Evolutionary conservation across 2,797 vertebrate genomes (phyloP).

Genomic region (Bovichtus diacanthus): DNA sequence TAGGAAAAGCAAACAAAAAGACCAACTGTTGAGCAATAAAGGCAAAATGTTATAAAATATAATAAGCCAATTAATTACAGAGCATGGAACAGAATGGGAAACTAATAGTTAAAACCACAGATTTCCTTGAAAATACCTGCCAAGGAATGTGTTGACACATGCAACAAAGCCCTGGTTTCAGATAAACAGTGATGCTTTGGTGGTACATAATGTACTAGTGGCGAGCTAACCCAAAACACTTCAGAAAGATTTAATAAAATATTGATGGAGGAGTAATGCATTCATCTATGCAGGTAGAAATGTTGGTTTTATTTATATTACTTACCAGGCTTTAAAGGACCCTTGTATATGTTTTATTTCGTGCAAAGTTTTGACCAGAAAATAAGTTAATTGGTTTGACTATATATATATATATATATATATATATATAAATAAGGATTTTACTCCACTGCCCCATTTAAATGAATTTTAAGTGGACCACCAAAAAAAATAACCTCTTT

Average conservation of each 20-base stretch:
- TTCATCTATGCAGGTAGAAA: background rate
- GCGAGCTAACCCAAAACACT: background rate
- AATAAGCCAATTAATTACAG: background rate
- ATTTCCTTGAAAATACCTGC: background rate
- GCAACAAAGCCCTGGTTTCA: background rate
- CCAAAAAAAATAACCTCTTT: too few relatives aligned
- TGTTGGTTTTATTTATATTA: background rate
- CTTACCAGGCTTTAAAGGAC: background rate
- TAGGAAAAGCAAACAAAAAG: background rate
- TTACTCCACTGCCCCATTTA: too few relatives aligned
- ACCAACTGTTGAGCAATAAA: background rate
- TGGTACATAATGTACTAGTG: background rate
- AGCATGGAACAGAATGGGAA: background rate
- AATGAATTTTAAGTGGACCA: too few relatives aligned
- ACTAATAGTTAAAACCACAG: background rate
- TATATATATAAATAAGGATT: too few relatives aligned
- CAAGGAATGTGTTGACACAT: background rate
- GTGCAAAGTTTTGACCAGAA: background rate
- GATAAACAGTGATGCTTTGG: background rate
- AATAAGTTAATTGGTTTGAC: background rate
- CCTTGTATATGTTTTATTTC: background rate
- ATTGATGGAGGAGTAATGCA: background rate
- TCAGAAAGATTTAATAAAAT: background rate
- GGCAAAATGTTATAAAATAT: background rate
- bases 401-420: too few relatives aligned